A percentile compares a stretch with the other conserved stretches of the same genome.
phyloP scores from a whole-genome alignment of 1,140 invertebrate species.

The Papilio polyxenes region DNA sequence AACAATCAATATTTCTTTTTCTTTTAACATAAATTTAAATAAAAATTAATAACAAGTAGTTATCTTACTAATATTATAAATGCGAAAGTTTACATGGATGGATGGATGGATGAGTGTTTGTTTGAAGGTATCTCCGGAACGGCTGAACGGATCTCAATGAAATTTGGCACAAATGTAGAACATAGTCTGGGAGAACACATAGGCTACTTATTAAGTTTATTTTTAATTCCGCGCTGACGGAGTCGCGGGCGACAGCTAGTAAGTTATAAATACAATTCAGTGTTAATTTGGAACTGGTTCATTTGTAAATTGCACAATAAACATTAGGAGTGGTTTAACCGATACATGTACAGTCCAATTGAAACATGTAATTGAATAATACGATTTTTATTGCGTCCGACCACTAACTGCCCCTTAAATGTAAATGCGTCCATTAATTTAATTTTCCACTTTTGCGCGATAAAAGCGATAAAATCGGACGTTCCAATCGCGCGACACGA shows the following conservation, averaged over 20 bases:
- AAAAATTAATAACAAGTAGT: too few species aligned
- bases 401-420: constrained; percentile 55
- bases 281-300: background rate
- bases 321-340: constrained; percentile 5
- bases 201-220: too few species aligned
- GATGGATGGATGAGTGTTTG: too few species aligned
- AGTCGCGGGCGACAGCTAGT: background rate
- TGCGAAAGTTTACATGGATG: too few species aligned
- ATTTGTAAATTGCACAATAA: background rate
- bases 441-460: constrained; percentile 65
- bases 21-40: too few species aligned
- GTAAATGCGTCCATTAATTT: constrained; percentile 66
- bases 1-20: too few species aligned
- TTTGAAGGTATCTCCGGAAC: too few species aligned
- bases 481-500: constrained; percentile 60
- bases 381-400: constrained; percentile 37
- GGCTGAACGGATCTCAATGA: too few species aligned
- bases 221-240: too few species aligned
- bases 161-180: too few species aligned
- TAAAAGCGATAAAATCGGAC: constrained; percentile 70
- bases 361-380: constrained; percentile 34
- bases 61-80: too few species aligned
- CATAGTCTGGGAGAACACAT: too few species aligned
- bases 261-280: background rate
- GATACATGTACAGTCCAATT: constrained; percentile 16